Conservation (phyloP, 2,113 vertebrate species). For the Ranitomeya variabilis region DNA sequence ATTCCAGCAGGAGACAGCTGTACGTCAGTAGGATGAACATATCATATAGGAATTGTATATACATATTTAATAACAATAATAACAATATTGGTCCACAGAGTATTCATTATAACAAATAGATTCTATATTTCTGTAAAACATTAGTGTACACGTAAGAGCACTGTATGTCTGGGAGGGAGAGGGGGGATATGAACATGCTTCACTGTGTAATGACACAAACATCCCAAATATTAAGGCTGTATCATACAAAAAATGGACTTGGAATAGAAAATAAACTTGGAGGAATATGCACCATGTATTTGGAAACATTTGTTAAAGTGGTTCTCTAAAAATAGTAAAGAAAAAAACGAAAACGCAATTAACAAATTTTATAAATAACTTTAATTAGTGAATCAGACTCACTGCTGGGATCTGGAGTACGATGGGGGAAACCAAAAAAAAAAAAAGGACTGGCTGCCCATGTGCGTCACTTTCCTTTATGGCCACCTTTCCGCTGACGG, state of each 20-base stretch:
- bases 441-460: no score
- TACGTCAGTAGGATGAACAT: constrained; percentile 50
- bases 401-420: no score
- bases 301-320: no score
- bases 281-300: not conserved
- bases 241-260: not conserved
- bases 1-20: constrained; percentile 49
- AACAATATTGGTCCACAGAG: constrained; percentile 75
- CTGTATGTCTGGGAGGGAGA: not conserved
- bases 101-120: constrained; percentile 75
- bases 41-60: constrained; percentile 70
- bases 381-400: no score
- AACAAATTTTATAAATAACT: no score
- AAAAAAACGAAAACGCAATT: no score
- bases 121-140: constrained; percentile 74
- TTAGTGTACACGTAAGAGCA: constrained; percentile 71
- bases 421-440: no score
- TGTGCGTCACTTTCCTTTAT: no score
- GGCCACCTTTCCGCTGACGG: no score
- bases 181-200: not conserved
- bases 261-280: not conserved
- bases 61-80: constrained; percentile 71
- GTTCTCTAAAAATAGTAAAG: no score
- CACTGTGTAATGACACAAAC: constrained; percentile 11
- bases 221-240: not conserved